Conservation (phyloP, 2,113 vertebrate genomes). For the Synchiropus splendidus region DNA sequence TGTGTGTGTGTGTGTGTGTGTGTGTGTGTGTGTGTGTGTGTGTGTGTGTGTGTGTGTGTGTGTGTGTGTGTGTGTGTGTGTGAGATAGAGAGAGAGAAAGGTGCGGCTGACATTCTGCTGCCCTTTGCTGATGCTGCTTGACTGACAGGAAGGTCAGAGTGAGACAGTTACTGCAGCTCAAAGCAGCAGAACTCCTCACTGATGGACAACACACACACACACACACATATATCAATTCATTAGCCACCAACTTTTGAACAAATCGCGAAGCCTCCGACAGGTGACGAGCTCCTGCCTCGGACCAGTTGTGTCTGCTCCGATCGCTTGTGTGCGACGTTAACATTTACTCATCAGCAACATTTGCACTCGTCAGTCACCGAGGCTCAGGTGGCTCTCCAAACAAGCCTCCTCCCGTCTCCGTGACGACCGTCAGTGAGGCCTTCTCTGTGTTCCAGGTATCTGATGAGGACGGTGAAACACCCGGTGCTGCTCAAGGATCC, state of each 20-base stretch:
- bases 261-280: too few relatives aligned
- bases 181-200: constrained; percentile 58
- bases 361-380: not conserved
- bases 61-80: constrained; percentile 5
- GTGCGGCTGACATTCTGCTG: constrained; percentile 64
- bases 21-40: constrained; percentile 36
- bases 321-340: too few relatives aligned
- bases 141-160: constrained; percentile 65
- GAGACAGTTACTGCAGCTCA: constrained; percentile 49
- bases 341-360: too few relatives aligned
- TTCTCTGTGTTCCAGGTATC: constrained; percentile 72
- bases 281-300: too few relatives aligned
- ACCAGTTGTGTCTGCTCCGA: too few relatives aligned
- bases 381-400: too few relatives aligned
- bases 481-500: constrained; percentile 90
- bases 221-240: not conserved
- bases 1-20: constrained; percentile 6
- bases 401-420: too few relatives aligned
- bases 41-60: constrained; percentile 19
- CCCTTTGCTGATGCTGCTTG: constrained; percentile 57
- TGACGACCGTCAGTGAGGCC: too few relatives aligned
- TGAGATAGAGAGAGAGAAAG: constrained; percentile 9
- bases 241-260: too few relatives aligned
- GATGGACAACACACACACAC: constrained; percentile 31
- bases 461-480: constrained; percentile 91